These are phyloP conservation scores for Sycobia sp. DNA, from an alignment of 1,140 invertebrate genomes.

Conservation along the genomic window DNA sequence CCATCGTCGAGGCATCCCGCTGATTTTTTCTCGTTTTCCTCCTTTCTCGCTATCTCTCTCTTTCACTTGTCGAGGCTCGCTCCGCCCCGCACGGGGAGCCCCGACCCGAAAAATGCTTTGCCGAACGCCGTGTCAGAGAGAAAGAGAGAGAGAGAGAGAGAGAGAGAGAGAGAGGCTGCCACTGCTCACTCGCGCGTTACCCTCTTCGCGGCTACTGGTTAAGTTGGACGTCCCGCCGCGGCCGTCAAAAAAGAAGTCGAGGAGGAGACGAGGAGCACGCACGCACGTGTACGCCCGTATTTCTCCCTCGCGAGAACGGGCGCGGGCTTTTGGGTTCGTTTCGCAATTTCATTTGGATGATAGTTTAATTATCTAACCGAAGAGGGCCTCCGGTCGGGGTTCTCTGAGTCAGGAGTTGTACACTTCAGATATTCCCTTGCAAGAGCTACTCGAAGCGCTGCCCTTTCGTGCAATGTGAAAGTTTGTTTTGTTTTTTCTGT, in stretches of 20 bases:
- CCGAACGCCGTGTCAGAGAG: slow-evolving; percentile 43
- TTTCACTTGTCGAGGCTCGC: slow-evolving; percentile 38
- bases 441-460: no score
- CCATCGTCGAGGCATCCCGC: slow-evolving; percentile 47
- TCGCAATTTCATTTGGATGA: slow-evolving; percentile 21
- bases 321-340: background rate
- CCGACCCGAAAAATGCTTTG: slow-evolving; percentile 56
- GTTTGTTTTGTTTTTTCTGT: no score
- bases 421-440: no score
- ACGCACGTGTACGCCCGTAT: no score
- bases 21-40: slow-evolving; percentile 50
- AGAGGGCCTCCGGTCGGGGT: no score
- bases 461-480: no score
- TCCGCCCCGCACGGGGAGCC: slow-evolving; percentile 45
- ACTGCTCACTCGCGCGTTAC: slow-evolving; percentile 26
- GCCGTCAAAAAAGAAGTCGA: background rate
- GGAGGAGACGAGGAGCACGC: no score
- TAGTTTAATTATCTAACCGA: slow-evolving; percentile 32
- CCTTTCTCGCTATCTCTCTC: no score
- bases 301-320: no score
- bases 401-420: no score
- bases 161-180: slow-evolving; percentile 18
- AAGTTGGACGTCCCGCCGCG: slow-evolving; percentile 19
- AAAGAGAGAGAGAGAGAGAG: no score
- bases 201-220: slow-evolving; percentile 39